A percentile compares a stretch with the other conserved stretches of the same genome.
These are phyloP conservation scores for Hylyphantes graminicola DNA, from an alignment of 1,140 invertebrate species.

Conservation along the genomic window DNA sequence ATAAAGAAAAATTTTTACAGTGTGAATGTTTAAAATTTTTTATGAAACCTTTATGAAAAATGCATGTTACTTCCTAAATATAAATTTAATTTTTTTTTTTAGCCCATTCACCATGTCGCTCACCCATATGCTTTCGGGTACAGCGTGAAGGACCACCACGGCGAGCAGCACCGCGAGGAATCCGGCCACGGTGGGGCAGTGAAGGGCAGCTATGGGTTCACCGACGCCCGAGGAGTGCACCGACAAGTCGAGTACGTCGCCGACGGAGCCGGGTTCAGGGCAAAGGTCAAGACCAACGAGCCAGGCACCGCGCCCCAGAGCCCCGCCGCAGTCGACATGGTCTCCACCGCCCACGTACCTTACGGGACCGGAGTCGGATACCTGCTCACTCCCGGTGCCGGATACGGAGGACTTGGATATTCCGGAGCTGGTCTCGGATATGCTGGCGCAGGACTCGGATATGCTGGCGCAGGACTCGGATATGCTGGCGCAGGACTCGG, in stretches of 20 bases:
- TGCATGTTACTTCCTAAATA: no score
- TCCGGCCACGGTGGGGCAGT: slow-evolving; percentile 21
- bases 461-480: no score
- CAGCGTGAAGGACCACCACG: slow-evolving; percentile 36
- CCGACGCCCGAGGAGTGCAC: slow-evolving; percentile 15
- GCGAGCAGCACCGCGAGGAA: slow-evolving; percentile 26
- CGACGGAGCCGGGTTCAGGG: slow-evolving; percentile 22
- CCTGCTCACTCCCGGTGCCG: no score
- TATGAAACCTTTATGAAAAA: no score
- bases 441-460: neutral
- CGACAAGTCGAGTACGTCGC: slow-evolving; percentile 37
- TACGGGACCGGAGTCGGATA: no score
- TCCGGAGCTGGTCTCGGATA: neutral
- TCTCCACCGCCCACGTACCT: neutral
- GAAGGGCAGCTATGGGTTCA: slow-evolving; percentile 22
- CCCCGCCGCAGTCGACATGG: slow-evolving; percentile 19
- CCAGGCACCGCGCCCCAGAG: slow-evolving; percentile 16
- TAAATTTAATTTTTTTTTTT: no score
- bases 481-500: neutral
- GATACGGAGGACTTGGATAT: no score
- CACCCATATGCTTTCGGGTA: slow-evolving; percentile 21
- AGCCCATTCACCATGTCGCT: slow-evolving; percentile 4
- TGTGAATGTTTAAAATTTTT: no score
- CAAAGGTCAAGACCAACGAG: slow-evolving; percentile 28
- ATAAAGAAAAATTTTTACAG: no score